Evolutionary conservation across 2,888 invertebrate genomes (phyloP).

Genomic region (Watsonalla binaria): DNA sequence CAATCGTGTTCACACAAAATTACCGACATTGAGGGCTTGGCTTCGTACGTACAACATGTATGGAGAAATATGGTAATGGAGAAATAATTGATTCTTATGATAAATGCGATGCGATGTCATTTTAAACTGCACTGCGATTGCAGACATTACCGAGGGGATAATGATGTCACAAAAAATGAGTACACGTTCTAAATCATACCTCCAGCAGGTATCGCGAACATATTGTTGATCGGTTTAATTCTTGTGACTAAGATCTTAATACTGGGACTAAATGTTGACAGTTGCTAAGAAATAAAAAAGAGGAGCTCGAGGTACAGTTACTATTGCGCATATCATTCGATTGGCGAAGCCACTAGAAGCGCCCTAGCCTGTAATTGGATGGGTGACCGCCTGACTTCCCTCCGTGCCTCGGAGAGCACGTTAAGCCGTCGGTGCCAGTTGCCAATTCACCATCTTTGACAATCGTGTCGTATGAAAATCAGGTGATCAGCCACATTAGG

Average conservation of each 20-base stretch:
- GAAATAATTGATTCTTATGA: slow-evolving; percentile 66
- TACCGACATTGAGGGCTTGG: slow-evolving; percentile 42
- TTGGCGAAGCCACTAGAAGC: no score
- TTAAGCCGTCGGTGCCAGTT: no score
- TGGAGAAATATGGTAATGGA: slow-evolving; percentile 18
- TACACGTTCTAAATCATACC: slow-evolving; percentile 32
- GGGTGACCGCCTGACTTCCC: no score
- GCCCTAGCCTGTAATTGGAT: no score
- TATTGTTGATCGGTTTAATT: slow-evolving; percentile 24
- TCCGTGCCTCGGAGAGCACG: no score
- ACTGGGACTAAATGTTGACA: no score
- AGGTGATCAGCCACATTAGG: no score
- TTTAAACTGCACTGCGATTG: slow-evolving; percentile 49
- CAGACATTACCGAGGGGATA: slow-evolving; percentile 43
- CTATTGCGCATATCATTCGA: no score
- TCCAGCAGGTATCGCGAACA: slow-evolving; percentile 20
- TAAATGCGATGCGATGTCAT: slow-evolving; percentile 49
- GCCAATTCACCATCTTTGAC: no score
- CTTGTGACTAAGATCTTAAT: background rate
- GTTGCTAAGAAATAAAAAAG: background rate
- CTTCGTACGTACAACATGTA: slow-evolving; percentile 32
- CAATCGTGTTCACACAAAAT: slow-evolving; percentile 50
- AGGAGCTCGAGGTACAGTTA: no score
- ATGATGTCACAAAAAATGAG: slow-evolving; percentile 50
- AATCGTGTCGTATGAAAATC: no score